Evolutionary conservation across 1,140 invertebrate species (phyloP).

Genomic region (Drosophila trapezifrons): DNA sequence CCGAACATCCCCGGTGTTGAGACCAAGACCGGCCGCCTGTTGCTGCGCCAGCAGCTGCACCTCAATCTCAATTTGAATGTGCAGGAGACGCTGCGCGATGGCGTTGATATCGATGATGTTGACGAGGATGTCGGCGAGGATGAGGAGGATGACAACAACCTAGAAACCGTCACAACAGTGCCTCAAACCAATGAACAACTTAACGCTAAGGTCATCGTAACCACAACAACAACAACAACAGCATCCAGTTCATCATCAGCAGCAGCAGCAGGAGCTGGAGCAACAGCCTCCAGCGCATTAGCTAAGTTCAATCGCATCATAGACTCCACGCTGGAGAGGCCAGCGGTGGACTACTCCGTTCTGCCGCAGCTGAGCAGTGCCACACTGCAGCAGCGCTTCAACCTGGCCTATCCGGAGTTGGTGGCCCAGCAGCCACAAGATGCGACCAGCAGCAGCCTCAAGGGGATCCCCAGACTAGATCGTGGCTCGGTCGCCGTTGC

Average conservation of each 20-base stretch:
- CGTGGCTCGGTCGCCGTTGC: conserved; percentile 70
- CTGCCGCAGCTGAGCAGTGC: conserved; percentile 67
- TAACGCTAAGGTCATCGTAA: conserved; percentile 73
- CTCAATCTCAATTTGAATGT: conserved; percentile 81
- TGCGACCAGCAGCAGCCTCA: conserved; percentile 64
- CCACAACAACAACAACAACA: conserved; percentile 62
- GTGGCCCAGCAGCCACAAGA: conserved; percentile 46
- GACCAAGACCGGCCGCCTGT: conserved; percentile 65
- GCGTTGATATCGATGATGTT: conserved; percentile 82
- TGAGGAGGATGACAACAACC: conserved; percentile 60
- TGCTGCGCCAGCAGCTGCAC: conserved; percentile 78
- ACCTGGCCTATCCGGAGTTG: conserved; percentile 73
- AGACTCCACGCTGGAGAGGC: conserved; percentile 71
- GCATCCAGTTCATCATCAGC: conserved; percentile 59
- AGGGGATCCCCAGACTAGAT: conserved; percentile 53
- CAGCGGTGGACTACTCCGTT: conserved; percentile 35
- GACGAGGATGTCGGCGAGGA: conserved; percentile 74
- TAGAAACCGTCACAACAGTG: conserved; percentile 84
- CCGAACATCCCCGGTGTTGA: conserved; percentile 52
- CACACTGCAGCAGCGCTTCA: conserved; percentile 68
- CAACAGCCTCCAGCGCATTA: conserved; percentile 71
- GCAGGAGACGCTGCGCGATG: conserved; percentile 71
- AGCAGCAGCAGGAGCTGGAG: conserved; percentile 44
- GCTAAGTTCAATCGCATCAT: conserved; percentile 84
- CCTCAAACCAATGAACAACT: conserved; percentile 82